phyloP scores from a whole-genome alignment of 2,888 invertebrate genomes.

The Meganola albula region DNA sequence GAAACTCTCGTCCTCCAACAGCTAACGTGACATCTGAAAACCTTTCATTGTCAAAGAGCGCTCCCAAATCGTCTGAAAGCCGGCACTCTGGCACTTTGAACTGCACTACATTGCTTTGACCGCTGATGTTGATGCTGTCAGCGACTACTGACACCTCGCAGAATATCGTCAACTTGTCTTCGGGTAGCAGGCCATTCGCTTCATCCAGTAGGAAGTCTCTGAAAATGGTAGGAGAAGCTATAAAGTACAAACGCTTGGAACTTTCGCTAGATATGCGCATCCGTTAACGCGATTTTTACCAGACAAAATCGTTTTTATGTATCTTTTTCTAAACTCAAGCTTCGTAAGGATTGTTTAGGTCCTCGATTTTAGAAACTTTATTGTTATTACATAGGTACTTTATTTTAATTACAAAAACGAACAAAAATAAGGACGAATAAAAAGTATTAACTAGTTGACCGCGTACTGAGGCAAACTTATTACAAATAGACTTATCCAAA shows the following conservation, averaged over 20 bases:
- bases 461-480: too few relatives aligned
- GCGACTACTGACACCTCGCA: conserved; percentile 98
- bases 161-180: conserved; percentile 99
- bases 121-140: conserved; percentile 99
- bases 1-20: conserved; percentile 92
- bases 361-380: too few relatives aligned
- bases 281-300: too few relatives aligned
- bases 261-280: background rate
- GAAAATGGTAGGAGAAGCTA: conserved; percentile 34
- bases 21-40: conserved; percentile 98
- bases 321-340: too few relatives aligned
- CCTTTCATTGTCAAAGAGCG: conserved; percentile 96
- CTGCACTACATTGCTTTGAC: conserved; percentile 98
- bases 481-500: too few relatives aligned
- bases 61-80: conserved; percentile 95
- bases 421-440: too few relatives aligned
- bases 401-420: too few relatives aligned
- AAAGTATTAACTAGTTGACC: too few relatives aligned
- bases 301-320: too few relatives aligned
- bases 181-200: conserved; percentile 98
- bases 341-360: too few relatives aligned
- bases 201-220: conserved; percentile 99
- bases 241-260: conserved; percentile 2
- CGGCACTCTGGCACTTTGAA: conserved; percentile 98
- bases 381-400: too few relatives aligned